Evolutionary conservation across 2,888 invertebrate genomes (phyloP).

Genomic region (Drosophila testacea): DNA sequence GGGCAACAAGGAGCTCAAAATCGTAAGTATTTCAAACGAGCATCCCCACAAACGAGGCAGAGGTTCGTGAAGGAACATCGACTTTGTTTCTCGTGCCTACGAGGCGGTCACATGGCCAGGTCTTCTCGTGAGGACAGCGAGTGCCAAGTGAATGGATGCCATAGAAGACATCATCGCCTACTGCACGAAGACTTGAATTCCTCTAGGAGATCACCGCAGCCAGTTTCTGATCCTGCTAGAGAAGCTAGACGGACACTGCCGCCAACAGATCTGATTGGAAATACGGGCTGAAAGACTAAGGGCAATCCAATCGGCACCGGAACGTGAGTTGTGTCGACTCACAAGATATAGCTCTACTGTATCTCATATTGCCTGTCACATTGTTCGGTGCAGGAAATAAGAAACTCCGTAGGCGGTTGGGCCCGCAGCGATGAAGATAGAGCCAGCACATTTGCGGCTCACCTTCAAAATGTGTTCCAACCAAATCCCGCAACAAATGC

Average conservation of each 20-base stretch:
- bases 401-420: too few relatives aligned
- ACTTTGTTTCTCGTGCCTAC: conserved; percentile 2
- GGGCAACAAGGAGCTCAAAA: background rate
- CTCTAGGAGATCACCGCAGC: background rate
- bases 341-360: conserved; percentile 8
- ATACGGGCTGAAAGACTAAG: background rate
- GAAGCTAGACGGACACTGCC: too few relatives aligned
- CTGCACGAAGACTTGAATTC: background rate
- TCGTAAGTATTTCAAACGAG: background rate
- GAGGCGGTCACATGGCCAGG: conserved; percentile 4
- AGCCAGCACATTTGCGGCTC: too few relatives aligned
- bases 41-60: background rate
- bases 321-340: conserved; percentile 17
- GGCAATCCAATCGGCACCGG: background rate
- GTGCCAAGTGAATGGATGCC: background rate
- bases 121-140: background rate
- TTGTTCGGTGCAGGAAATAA: conserved; percentile 7
- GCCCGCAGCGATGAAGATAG: too few relatives aligned
- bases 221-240: background rate
- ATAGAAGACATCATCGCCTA: too few relatives aligned
- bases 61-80: background rate
- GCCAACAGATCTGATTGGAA: background rate
- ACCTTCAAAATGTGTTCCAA: too few relatives aligned
- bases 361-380: conserved; percentile 33
- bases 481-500: too few relatives aligned